Conservation (phyloP, 2,113 vertebrate genomes). For the Grammomys surdaster region DNA sequence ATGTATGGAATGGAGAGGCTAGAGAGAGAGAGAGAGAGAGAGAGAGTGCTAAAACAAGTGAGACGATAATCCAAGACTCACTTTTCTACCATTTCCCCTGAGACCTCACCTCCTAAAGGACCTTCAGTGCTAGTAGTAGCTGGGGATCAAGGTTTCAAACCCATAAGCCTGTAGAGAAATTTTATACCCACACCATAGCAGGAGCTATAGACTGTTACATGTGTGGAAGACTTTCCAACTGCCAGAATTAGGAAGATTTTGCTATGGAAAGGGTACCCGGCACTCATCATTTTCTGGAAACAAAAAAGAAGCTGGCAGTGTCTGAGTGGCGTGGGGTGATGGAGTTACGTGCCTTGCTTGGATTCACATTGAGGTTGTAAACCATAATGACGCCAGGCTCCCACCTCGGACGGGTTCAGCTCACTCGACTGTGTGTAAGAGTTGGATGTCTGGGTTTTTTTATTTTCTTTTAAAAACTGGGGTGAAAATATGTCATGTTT, state of each 20-base stretch:
- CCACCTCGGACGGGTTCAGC: neutral
- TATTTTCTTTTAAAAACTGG: too few relatives aligned
- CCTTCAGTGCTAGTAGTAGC: neutral
- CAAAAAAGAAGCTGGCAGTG: neutral
- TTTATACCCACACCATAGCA: neutral
- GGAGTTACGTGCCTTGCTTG: neutral
- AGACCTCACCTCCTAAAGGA: neutral
- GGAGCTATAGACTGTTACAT: neutral
- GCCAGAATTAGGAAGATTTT: neutral
- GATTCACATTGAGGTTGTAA: neutral
- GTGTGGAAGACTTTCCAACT: neutral
- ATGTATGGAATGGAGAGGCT: neutral
- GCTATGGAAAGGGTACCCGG: neutral
- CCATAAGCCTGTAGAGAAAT: neutral
- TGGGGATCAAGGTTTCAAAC: neutral
- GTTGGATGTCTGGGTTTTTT: neutral
- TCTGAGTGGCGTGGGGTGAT: rapidly evolving
- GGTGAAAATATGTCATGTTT: neutral
- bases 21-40: neutral
- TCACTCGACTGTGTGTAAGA: neutral
- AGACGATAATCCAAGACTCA: neutral
- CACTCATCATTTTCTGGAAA: neutral
- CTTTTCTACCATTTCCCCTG: too few relatives aligned
- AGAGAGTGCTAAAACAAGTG: neutral
- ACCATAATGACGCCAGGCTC: neutral